A percentile compares a stretch with the other conserved stretches of the same genome.
Conservation (phyloP, 2,113 vertebrate species). For the Phaetusa simplex region DNA sequence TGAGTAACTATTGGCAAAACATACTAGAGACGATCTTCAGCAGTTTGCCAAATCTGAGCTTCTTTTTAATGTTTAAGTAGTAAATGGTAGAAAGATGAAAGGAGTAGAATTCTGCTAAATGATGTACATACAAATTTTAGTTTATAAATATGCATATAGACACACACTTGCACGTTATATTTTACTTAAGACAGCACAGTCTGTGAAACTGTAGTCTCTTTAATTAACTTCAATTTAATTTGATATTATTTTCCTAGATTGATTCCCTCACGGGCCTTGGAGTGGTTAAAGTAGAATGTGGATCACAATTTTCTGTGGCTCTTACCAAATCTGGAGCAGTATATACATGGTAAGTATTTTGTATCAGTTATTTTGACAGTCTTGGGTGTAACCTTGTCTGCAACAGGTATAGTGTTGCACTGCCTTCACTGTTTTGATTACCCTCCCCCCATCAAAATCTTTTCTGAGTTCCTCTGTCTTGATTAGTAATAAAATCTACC, state of each 20-base stretch:
- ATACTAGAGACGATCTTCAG: neutral
- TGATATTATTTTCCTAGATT: slow-evolving; percentile 77
- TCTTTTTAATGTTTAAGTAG: neutral
- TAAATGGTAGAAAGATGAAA: neutral
- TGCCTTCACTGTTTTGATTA: neutral
- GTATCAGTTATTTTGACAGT: neutral
- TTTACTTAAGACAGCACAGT: neutral
- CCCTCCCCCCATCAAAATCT: neutral
- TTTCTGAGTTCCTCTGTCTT: neutral
- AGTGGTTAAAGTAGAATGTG: slow-evolving; percentile 96
- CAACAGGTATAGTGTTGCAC: neutral
- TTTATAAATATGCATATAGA: neutral
- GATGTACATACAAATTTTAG: neutral
- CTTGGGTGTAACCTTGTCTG: neutral
- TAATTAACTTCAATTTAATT: neutral
- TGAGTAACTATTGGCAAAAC: neutral
- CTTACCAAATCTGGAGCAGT: slow-evolving; percentile 96
- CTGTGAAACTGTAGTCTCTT: neutral
- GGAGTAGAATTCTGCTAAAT: neutral
- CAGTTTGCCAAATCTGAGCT: neutral
- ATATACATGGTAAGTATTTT: slow-evolving; percentile 88
- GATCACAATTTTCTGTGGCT: slow-evolving; percentile 97
- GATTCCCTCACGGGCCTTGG: slow-evolving; percentile 97
- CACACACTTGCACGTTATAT: neutral
- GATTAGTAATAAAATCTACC: neutral